Conservation (phyloP, 1,140 invertebrate genomes). For the Brachionus angularis region DNA sequence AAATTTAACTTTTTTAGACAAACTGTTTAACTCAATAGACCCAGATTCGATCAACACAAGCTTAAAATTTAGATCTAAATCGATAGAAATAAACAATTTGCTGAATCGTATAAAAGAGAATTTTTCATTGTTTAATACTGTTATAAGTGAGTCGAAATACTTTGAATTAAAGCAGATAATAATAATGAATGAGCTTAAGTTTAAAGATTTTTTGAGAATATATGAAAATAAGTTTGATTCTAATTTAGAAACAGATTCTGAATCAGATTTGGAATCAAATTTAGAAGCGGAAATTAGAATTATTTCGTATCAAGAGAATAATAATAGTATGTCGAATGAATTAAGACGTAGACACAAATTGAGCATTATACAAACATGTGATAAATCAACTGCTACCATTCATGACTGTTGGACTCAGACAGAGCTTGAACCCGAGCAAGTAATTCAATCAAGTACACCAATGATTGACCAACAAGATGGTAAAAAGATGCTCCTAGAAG, state of each 20-base stretch:
- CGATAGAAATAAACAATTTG: conserved; percentile 10
- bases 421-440: neutral
- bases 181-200: conserved; percentile 5
- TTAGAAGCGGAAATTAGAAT: too few species aligned
- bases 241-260: neutral
- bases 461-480: too few species aligned
- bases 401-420: neutral
- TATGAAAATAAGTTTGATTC: neutral
- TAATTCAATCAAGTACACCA: conserved; percentile 25
- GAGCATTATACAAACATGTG: neutral
- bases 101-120: conserved; percentile 24
- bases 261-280: neutral
- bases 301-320: too few species aligned
- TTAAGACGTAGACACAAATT: neutral
- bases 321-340: neutral
- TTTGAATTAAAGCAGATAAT: conserved; percentile 12
- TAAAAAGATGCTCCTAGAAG: conserved; percentile 19
- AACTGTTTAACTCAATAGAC: too few species aligned
- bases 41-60: too few species aligned
- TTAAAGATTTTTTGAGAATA: neutral
- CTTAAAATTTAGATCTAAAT: neutral
- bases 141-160: conserved; percentile 12
- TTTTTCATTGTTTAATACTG: neutral
- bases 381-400: conserved; percentile 8
- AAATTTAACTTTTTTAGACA: neutral